A percentile compares a stretch with the other conserved stretches of the same genome.
phyloP scores from a whole-genome alignment of 1,140 invertebrate genomes.

The Trachymyrmex cornetzi region DNA sequence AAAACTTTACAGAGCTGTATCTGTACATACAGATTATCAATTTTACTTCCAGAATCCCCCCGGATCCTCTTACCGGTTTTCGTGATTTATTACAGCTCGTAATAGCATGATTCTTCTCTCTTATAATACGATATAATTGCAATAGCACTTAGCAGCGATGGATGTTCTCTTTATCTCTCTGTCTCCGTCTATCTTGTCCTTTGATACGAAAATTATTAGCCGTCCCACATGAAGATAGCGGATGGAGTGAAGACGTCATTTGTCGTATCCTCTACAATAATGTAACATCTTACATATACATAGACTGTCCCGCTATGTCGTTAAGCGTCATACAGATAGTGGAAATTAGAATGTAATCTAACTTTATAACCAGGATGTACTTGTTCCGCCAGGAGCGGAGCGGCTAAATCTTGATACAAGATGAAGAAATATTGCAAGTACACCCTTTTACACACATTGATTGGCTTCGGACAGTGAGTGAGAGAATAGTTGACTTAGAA shows the following conservation, averaged over 20 bases:
- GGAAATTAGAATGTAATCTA: conserved; percentile 52
- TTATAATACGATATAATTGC: conserved; percentile 1
- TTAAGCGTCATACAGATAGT: conserved; percentile 30
- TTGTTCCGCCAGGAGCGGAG: conserved; percentile 21
- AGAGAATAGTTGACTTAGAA: conserved; percentile 1
- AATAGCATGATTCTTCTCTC: background rate
- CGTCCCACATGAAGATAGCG: background rate
- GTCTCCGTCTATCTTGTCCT: background rate
- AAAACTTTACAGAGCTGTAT: no score
- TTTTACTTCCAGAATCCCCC: no score
- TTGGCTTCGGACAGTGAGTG: background rate
- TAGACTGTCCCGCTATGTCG: conserved; percentile 41
- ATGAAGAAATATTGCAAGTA: conserved; percentile 43
- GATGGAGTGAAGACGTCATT: conserved; percentile 30
- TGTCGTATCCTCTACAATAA: background rate
- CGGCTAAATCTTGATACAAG: conserved; percentile 34
- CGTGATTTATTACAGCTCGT: background rate
- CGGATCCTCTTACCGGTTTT: background rate
- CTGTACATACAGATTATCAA: no score
- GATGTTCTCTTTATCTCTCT: background rate
- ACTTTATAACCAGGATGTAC: conserved; percentile 29
- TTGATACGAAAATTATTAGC: conserved; percentile 40
- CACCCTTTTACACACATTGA: background rate
- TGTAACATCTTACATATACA: background rate
- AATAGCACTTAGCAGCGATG: background rate